A percentile compares a stretch with the other conserved stretches of the same genome.
These are phyloP conservation scores for Sebastes vulpes DNA, from an alignment of 2,797 vertebrate genomes.

Conservation along the genomic window DNA sequence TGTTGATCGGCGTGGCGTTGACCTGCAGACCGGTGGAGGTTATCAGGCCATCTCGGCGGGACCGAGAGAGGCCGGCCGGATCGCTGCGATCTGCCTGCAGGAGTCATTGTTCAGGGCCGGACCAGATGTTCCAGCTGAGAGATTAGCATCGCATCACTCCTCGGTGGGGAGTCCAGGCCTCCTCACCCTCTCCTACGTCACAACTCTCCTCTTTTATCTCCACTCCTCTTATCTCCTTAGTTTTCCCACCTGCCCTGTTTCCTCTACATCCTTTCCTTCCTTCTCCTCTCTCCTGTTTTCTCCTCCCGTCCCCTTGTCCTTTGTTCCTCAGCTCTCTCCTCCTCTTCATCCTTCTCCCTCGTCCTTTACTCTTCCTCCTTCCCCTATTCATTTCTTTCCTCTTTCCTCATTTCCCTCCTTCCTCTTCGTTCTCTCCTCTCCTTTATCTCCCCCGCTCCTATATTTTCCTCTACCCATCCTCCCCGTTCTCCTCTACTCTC, in stretches of 20 bases:
- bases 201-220: neutral
- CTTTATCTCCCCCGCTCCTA: neutral
- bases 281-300: neutral
- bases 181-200: neutral
- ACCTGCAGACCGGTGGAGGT: slow-evolving; percentile 44
- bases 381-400: neutral
- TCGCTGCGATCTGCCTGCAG: slow-evolving; percentile 37
- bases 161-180: slow-evolving; percentile 25
- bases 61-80: neutral
- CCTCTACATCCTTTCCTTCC: neutral
- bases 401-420: neutral
- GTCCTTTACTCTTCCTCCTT: neutral
- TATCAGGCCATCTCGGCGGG: slow-evolving; percentile 58
- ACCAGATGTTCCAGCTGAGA: slow-evolving; percentile 75
- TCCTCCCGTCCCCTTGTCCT: fast-evolving
- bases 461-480: no score
- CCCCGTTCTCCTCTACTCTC: neutral
- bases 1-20: slow-evolving; percentile 45
- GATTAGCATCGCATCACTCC: slow-evolving; percentile 68
- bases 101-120: slow-evolving; percentile 47
- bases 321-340: neutral
- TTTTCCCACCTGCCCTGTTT: slow-evolving; percentile 6
- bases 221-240: neutral
- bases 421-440: neutral
- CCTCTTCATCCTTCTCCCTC: neutral